Base-by-base conservation (phyloP, 2,888 invertebrate genomes). In the Drosophila pseudotalamancana region DNA sequence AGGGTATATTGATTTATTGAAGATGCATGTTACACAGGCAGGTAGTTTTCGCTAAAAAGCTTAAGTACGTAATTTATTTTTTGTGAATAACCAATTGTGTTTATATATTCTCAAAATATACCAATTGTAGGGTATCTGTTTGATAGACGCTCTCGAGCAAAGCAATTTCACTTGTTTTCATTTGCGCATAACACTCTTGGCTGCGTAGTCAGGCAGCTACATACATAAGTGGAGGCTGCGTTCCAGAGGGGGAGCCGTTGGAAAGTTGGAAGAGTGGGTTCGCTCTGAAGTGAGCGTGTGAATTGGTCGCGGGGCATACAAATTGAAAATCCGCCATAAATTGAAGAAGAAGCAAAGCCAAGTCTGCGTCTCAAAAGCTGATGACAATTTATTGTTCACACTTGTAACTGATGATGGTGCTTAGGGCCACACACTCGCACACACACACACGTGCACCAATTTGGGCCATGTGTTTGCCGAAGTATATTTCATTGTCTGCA, bases 361-460 rank as follows among this genome's bases (percentile, higher is more conserved):
- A 88, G 77, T 65, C 79, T 48, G 57, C 54, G 53, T 49, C 60
- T 64, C 46, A 82, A 83, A 83, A 72, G 74, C 80, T 88, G 88
- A 86, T 86, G 86, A 88, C 84, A 87, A 87, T 87, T 87, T 88
- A 87, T 88, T 77, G 85, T 77, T 78, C 88, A 78, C 88, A 88
- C 83, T 87, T 87, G 86, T 87, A 88, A 88, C 77, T 87, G 88
- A 87, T 87, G 88, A 87, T 68, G 85, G 73, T 80, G 88, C 88
- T 87, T 78, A 80, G 70, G 68, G 76, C 65, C 68, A 73, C 51
- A 59, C 48, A 67, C 54, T 51, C 57, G 67, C 49, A 53, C 61
- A 37, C 40, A 43, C 50, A 63, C 46, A 6, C 68, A 64, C 72
- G 54, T 56, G 66, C 67, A 57, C 57, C 75, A 73, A 78, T 62